These are phyloP conservation scores for Dendroctonus valens DNA, from an alignment of 1,140 invertebrate species.

Conservation along the genomic window DNA sequence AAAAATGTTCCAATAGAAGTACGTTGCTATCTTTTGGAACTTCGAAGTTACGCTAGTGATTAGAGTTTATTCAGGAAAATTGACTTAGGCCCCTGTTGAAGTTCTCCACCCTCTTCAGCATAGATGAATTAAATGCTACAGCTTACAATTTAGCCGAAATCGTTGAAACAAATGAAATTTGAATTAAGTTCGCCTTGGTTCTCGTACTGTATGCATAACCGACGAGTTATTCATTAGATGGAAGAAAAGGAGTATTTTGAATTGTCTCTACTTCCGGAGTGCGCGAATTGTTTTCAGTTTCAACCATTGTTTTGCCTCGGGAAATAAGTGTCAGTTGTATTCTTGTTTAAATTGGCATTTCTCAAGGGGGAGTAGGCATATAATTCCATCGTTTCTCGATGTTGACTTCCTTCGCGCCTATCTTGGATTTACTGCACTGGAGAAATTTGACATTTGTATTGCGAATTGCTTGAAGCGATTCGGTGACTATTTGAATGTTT, in stretches of 20 bases:
- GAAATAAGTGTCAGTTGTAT: slow-evolving; percentile 30
- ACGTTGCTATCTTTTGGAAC: too few species aligned
- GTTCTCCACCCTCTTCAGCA: slow-evolving; percentile 5
- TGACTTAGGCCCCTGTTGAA: slow-evolving; percentile 3
- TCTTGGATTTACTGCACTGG: too few species aligned
- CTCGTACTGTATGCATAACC: slow-evolving; percentile 18
- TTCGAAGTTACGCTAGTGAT: too few species aligned
- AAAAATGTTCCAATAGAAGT: too few species aligned
- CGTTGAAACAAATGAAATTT: slow-evolving; percentile 23
- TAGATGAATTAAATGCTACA: slow-evolving; percentile 19
- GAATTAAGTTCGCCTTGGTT: slow-evolving; percentile 24
- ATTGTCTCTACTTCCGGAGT: slow-evolving; percentile 21
- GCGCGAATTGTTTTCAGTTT: slow-evolving; percentile 24
- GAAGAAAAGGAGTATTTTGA: slow-evolving; percentile 3
- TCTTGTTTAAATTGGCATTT: slow-evolving; percentile 24
- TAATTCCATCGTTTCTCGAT: slow-evolving; percentile 8
- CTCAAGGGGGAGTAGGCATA: slow-evolving; percentile 12
- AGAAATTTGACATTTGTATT: too few species aligned
- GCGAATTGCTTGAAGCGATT: too few species aligned
- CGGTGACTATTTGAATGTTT: too few species aligned
- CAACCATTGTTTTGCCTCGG: slow-evolving; percentile 19
- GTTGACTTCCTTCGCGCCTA: slow-evolving; percentile 9
- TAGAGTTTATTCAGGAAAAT: slow-evolving; percentile 1
- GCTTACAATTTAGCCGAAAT: slow-evolving; percentile 12
- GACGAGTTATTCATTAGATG: slow-evolving; percentile 16